Base-by-base conservation (phyloP, 1,140 invertebrate genomes). In the Dendroctonus valens region DNA sequence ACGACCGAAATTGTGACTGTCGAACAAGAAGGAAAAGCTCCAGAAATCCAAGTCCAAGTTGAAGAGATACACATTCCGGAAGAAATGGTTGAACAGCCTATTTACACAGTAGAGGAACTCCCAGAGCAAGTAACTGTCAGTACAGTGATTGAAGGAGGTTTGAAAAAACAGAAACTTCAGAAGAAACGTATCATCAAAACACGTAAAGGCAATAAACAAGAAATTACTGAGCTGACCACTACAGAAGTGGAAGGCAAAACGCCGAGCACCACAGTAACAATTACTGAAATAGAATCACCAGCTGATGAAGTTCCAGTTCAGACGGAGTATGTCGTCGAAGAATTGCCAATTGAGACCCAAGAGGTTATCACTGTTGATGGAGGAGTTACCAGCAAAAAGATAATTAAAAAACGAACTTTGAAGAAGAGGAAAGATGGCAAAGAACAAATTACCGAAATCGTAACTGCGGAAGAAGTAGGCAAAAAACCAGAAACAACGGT, bases 231-330 rank as follows among this genome's bases (percentile, higher is more conserved):
- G 69, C 77, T 80, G 50, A 68, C 76, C 50, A 74, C 73, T 3
- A 65, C 73, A n/a, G 73, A 80, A 63, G 75, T 74, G 59, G 80
- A 79, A 65, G 79, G 76, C 57, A 74, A 82, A 63, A 72, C 74
- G n/a, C 74, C 77, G 9, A 69, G 78, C 65, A 76, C 78, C 14
- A 77, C 76, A 40, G 74, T 79, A 41, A 76, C 75, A 69, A 48
- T 71, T 68, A 60, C 73, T 44, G 65, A 71, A 67, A 51, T 68
- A 50, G 63, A 70, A 60, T 46, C 62, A 7, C 77, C 77, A 3
- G 72, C 74, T 15, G 57, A 69, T n/a, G 73, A 70, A 66, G 72
- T 79, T 37, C 68, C 73, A 54, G 71, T 14, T 39, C 40, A 71
- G 11, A 52, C 55, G 8, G 41, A 59, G 40, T 54, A 57, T 53